Evolutionary conservation across 2,888 invertebrate species (phyloP), one percentile per base, ranked within the genome.

Genomic region (Pristionchus maxplancki): DNA sequence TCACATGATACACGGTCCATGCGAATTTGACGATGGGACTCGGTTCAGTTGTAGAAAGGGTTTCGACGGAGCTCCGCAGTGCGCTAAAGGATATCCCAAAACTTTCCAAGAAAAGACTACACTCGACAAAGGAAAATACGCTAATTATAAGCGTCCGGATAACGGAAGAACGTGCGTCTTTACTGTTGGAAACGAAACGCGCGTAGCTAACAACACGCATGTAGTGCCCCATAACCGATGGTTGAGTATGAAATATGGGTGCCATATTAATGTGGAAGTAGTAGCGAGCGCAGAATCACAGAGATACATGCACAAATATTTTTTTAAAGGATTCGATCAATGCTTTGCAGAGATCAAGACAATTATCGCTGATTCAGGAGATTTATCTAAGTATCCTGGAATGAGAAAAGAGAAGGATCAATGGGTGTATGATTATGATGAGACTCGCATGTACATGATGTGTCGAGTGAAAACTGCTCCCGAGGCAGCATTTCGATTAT

Each of bases 391-490:
- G 15, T 1, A n/a, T 8, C 71, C 71, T 5, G 71, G 71, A 71
- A 71, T 71, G 34, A 71, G 71, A 37, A 71, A 71, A 28, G 64
- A 34, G 1, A 40, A 20, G 3, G 71, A 20, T 37, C 20, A 40
- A 37, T 34, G 31, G 64, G 17, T 64, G 13, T 64, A 64, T 28
- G 64, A 64, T 15, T 64, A 64, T 31, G 64, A 64, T 17, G 64
- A 64, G 28, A 64, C 64, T 1, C 11, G 20, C 24, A 37, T 71
- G 71, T 71, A 71, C 71, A 34, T 37, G 37, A 71, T 71, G 71
- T 71, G 71, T 17, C 37, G 71, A 40, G 71, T 71, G 20, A 71
- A 71, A 71, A 37, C n/a, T 71, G 71, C 71, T 17, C 71, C 71
- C 40, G 64, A 64, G 13, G 64, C 64, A 28, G 28, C 28, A 2